Evolutionary conservation across 1,140 invertebrate species (phyloP), one percentile per base, ranked within the genome.

Genomic region (Epicauta chinensis): DNA sequence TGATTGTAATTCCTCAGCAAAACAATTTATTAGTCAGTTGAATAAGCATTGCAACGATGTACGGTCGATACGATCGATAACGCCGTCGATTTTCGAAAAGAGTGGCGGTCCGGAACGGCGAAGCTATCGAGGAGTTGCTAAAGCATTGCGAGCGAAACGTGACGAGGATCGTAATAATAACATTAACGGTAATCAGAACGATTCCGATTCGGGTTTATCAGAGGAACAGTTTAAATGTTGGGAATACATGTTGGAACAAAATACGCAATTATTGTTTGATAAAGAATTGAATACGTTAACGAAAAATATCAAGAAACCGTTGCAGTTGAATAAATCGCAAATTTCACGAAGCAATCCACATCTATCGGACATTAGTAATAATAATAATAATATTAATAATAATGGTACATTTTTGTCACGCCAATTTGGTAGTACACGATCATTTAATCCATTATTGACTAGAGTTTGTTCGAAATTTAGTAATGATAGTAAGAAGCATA

Each of bases 201-300:
- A 80, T 71, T 84, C 68, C 52, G 81, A 75, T 73, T 81, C 63
- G 37, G 77, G 63, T 58, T 68, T 67, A 63, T 87, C 85, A 3
- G 89, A 91, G 58, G 90, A 93, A 64, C 89, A 91, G 65, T 91
- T 91, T 62, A 87, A 90, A 57, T 91, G 89, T 61, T 93, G 90
- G 90, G 90, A 93, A 60, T 93, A 92, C 62, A 92, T 93, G 87
- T 67, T 93, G 13, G 90, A 92, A 63, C 87, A 92, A 70, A 93
- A 93, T 61, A 91, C 89, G 0, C 89, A 92, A 63, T 70, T 92
- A 53, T 62, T 93, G 0, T 93, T 92, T 58, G 88, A 91, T 69
- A 90, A 91, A 64, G 89, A 92, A 69, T 67, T 92, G 36, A 89
- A 92, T 64, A 90, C 87, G 9, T 68, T 93, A 13, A 83, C 56